A percentile compares a stretch with the other conserved stretches of the same genome.
phyloP scores from a whole-genome alignment of 2,888 invertebrate species.

The Trissoscelio sp. region DNA sequence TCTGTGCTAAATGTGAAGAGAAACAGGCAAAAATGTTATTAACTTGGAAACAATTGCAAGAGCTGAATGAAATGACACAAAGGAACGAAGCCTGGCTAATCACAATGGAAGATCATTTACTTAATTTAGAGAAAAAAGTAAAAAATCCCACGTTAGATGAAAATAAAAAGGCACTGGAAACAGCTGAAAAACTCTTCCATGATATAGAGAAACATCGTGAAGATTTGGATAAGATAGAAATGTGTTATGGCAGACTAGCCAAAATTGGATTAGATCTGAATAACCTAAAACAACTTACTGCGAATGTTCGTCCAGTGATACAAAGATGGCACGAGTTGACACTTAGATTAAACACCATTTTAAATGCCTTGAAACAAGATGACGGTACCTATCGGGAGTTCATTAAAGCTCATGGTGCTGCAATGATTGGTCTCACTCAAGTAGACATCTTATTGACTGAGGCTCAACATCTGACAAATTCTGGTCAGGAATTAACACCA shows the following conservation, averaged over 20 bases:
- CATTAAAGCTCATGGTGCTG: conserved; percentile 88
- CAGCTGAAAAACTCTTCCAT: conserved; percentile 86
- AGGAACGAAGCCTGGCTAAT: conserved; percentile 87
- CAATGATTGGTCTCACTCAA: conserved; percentile 88
- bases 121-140: conserved; percentile 86
- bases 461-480: conserved; percentile 86
- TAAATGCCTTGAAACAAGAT: conserved; percentile 86
- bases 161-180: conserved; percentile 85
- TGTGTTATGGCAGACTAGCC: conserved; percentile 88
- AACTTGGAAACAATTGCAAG: conserved; percentile 86
- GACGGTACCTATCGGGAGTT: conserved; percentile 88
- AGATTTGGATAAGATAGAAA: conserved; percentile 87
- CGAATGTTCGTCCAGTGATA: conserved; percentile 85
- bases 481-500: conserved; percentile 83
- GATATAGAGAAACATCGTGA: conserved; percentile 83
- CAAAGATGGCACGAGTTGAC: conserved; percentile 88
- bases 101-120: conserved; percentile 86
- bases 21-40: conserved; percentile 88
- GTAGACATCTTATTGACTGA: conserved; percentile 90
- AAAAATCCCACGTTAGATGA: conserved; percentile 86
- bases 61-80: conserved; percentile 85
- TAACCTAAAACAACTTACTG: conserved; percentile 87
- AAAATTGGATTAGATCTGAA: conserved; percentile 89
- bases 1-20: conserved; percentile 89
- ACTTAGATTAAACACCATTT: conserved; percentile 86